phyloP scores from a whole-genome alignment of 2,888 invertebrate species.

The Plebejus melissa region DNA sequence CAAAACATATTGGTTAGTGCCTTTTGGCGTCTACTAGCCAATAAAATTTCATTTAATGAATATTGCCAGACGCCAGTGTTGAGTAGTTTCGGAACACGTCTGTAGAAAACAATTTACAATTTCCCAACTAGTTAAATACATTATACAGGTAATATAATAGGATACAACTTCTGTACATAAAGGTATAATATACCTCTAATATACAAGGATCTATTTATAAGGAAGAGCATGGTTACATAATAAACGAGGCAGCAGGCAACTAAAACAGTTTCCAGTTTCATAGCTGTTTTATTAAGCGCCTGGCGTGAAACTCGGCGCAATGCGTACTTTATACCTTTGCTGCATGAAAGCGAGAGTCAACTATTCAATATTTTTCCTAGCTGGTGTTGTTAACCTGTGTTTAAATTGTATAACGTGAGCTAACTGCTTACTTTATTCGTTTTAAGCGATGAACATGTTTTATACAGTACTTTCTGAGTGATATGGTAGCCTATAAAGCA shows the following conservation, averaged over 20 bases:
- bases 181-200: neutral
- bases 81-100: too few relatives aligned
- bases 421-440: neutral
- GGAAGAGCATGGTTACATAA: neutral
- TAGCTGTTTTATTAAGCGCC: conserved; percentile 1
- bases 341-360: conserved; percentile 21
- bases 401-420: neutral
- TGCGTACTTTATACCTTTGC: conserved; percentile 23
- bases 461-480: too few relatives aligned
- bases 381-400: neutral
- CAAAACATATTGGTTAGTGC: too few relatives aligned
- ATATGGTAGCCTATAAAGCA: too few relatives aligned
- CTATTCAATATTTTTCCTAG: conserved; percentile 9
- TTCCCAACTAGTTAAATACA: too few relatives aligned
- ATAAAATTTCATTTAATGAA: too few relatives aligned
- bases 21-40: too few relatives aligned
- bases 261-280: conserved; percentile 2
- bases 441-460: too few relatives aligned
- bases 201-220: neutral
- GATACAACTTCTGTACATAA: neutral
- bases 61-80: too few relatives aligned
- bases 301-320: conserved; percentile 10
- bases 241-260: neutral
- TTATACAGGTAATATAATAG: neutral
- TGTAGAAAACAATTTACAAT: too few relatives aligned